These are phyloP conservation scores for Tinea semifulvella DNA, from an alignment of 2,888 invertebrate species.

Conservation along the genomic window DNA sequence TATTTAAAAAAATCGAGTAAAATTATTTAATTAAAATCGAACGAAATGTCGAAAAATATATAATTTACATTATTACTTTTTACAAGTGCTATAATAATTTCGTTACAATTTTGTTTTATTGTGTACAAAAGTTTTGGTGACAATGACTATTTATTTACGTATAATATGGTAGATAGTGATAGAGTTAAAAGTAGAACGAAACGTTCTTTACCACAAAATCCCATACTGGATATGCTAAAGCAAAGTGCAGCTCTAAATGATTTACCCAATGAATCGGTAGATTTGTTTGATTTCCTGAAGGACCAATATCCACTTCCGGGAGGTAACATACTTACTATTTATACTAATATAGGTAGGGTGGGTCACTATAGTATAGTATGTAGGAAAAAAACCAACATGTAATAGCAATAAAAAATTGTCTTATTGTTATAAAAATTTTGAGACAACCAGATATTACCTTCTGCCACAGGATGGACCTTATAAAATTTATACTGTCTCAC, in stretches of 20 bases:
- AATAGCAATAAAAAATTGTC: too few species aligned
- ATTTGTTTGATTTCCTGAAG: slow-evolving; percentile 39
- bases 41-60: slow-evolving; percentile 6
- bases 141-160: not conserved
- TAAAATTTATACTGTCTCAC: too few species aligned
- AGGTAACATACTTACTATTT: too few species aligned
- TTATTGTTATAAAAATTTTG: too few species aligned
- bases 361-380: too few species aligned
- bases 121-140: not conserved
- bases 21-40: too few species aligned
- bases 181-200: not conserved
- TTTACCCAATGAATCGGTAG: slow-evolving; percentile 24
- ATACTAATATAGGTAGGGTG: too few species aligned
- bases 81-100: not conserved
- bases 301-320: slow-evolving; percentile 42
- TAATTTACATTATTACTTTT: not conserved
- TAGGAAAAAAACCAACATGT: too few species aligned
- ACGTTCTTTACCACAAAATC: slow-evolving; percentile 23
- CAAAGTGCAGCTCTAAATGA: slow-evolving; percentile 28
- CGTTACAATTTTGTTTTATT: slow-evolving; percentile 5
- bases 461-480: too few species aligned
- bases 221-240: slow-evolving; percentile 32
- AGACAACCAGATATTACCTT: too few species aligned
- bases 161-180: not conserved
- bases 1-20: not conserved